Base-by-base conservation (phyloP, 2,888 invertebrate genomes). In the Calliopum simillimum region DNA sequence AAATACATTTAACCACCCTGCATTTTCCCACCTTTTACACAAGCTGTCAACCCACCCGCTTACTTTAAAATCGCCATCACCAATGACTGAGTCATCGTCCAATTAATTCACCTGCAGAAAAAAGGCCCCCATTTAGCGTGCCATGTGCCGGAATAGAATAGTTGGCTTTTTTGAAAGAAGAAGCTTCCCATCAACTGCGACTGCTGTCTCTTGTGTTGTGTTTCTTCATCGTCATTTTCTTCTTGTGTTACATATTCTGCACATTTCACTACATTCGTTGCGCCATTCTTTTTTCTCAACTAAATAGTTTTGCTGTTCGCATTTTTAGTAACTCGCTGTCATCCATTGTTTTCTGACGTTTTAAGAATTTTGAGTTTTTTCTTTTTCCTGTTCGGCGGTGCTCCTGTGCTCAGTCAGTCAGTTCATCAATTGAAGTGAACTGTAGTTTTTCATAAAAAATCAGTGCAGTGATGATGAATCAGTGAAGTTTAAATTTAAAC, bases 261-360 rank as follows among this genome's bases (percentile, higher is more conserved):
- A 53, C 58, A 47, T 56, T 46, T 53, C 33, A 33, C 33, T 51
- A n/a, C 23, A 33, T 46, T 66, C 16, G 56, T 19, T 23, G 43
- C 33, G 33, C 55, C 56, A 58, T 56, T 66, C 8, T 66, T 46
- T 66, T 43, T n/a, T n/a, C n/a, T n/a, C n/a, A n/a, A n/a, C n/a
- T 12, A 43, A 66, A 66, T 66, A 66, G 56, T 47, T 67, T 46
- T 58, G 33, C 33, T 49, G 25, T 33, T 56, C 33, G 44, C 46
- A 44, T 67, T 33, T 33, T 67, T 59, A 67, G 67, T 67, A 23
- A 58, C 59, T 47, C 67, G 49, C 59, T 49, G 67, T 25, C 67
- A 41, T 59, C 49, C 58, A 33, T 59, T 58, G 58, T 67, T 67
- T 67, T 67, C 67, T 58, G 67, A 67, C 59, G 67, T 67, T 41